Evolutionary conservation across 2,113 vertebrate species (phyloP), one percentile per base, ranked within the genome.

Genomic region (Mus spicilegus): DNA sequence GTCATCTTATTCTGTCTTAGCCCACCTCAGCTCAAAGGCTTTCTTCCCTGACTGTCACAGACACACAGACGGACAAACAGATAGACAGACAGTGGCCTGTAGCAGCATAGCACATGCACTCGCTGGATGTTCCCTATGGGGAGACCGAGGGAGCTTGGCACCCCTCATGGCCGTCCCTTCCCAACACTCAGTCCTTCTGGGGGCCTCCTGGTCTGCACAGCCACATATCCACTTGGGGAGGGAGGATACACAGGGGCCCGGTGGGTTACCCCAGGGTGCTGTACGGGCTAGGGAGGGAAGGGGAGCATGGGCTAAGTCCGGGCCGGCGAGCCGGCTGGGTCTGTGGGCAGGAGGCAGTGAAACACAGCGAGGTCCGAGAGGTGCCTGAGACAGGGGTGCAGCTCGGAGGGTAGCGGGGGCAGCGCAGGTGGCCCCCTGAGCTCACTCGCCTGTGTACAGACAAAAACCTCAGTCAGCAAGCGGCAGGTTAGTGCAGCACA

Each of bases 361-460:
- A 97, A 98, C 98, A 98, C 98, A 98, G 98, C 98, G 98, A 98
- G 98, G 98, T 99, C 98, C 98, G 65, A 97, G 95, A 97, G 97
- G 98, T 98, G 98, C 98, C 98, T 99, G 98, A 99, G 98, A 98
- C 98, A 97, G 95, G 95, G 96, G 98, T 96, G 97, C 87, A 77
- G 98, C 98, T 98, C 98, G 97, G 98, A 98, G 97, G 98, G 98
- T 94, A 98, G 98, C 98, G 97, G 92, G 82, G 96, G 96, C 96
- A 97, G 97, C 94, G 58, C 97, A 96, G 98, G 91, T 26, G 94
- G 97, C 98, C 98, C 98, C 98, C 98, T 98, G 99, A 99, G 98
- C 98, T 98, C 98, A 99, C 98, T 99, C 98, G 98, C 99, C 99
- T 99, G 99, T 98, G 98, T 99, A 99, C 99, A 99, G 98, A 99